phyloP scores from a whole-genome alignment of 2,113 vertebrate species.

The Microcebus lehilahytsara region DNA sequence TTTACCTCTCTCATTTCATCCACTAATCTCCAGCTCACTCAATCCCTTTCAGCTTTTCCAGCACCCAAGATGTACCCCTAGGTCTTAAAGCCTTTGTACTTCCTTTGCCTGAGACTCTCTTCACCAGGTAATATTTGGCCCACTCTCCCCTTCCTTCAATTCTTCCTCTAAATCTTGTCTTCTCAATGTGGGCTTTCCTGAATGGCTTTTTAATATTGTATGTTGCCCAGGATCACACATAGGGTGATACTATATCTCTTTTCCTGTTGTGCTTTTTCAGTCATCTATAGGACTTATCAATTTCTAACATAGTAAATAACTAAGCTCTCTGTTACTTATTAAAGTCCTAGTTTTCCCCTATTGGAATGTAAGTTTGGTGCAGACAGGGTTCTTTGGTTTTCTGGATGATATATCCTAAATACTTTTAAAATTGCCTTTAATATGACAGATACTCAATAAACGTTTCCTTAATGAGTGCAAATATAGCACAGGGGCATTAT shows the following conservation, averaged over 20 bases:
- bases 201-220: background rate
- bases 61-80: background rate
- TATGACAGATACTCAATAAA: background rate
- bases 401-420: background rate
- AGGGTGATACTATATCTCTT: background rate
- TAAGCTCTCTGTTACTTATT: background rate
- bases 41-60: background rate
- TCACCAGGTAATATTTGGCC: background rate
- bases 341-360: background rate
- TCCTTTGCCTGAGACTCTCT: background rate
- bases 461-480: background rate
- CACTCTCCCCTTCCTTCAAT: background rate
- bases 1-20: background rate
- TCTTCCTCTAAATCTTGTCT: background rate
- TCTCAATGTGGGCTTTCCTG: background rate
- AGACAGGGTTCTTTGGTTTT: too few species aligned
- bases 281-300: background rate
- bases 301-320: background rate
- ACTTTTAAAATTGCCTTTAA: background rate
- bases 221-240: background rate
- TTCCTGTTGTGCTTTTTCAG: background rate
- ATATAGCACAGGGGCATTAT: background rate
- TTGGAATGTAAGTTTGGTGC: background rate
- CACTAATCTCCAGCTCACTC: background rate
- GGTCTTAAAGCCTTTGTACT: background rate